These are phyloP conservation scores for Macquaria australasica DNA, from an alignment of 2,113 vertebrate genomes.

Conservation along the genomic window DNA sequence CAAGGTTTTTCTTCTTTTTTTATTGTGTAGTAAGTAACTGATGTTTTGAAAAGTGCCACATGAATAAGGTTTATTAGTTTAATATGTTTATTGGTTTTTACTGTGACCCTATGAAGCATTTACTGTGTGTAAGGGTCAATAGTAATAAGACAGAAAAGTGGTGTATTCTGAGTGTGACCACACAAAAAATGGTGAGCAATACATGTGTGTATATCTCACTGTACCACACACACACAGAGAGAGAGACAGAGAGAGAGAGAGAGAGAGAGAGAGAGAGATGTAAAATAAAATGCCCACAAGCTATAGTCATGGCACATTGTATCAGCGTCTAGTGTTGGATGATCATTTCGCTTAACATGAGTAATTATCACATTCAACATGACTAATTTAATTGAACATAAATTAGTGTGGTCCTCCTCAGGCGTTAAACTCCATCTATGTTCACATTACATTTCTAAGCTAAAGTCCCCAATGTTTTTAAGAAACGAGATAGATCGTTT, in stretches of 20 bases:
- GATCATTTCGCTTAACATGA: slow-evolving; percentile 73
- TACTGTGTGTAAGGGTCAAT: not conserved
- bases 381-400: slow-evolving; percentile 78
- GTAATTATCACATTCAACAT: slow-evolving; percentile 74
- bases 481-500: not conserved
- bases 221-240: not conserved
- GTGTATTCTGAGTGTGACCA: not conserved
- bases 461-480: slow-evolving; percentile 11
- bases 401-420: slow-evolving; percentile 64
- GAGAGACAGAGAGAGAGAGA: too few relatives aligned
- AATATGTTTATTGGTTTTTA: not conserved
- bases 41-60: not conserved
- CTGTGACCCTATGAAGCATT: not conserved
- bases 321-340: slow-evolving; percentile 54
- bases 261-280: not conserved
- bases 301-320: slow-evolving; percentile 65
- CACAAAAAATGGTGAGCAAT: not conserved
- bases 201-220: not conserved
- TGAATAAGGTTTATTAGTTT: not conserved
- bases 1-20: not conserved
- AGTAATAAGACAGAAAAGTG: not conserved
- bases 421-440: slow-evolving; percentile 52
- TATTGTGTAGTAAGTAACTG: not conserved
- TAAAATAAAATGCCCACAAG: slow-evolving; percentile 62
- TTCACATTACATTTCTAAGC: slow-evolving; percentile 27